phyloP scores from a whole-genome alignment of 2,888 invertebrate species.

The Leptodirus hochenwartii region DNA sequence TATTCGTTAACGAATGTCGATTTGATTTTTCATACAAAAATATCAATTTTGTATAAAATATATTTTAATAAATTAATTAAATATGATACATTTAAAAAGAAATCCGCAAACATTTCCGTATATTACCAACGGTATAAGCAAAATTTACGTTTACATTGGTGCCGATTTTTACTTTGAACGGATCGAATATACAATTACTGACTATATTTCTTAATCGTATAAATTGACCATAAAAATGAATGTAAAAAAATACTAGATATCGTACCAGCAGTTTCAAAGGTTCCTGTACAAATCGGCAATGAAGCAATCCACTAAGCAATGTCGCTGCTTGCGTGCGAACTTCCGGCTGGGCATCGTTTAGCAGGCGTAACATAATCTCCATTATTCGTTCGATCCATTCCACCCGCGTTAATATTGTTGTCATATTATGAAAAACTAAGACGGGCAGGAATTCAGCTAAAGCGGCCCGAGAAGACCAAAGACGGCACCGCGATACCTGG shows the following conservation, averaged over 20 bases:
- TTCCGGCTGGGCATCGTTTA: conserved; percentile 56
- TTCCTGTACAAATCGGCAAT: conserved; percentile 58
- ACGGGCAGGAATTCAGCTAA: conserved; percentile 51
- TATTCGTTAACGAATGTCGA: no score
- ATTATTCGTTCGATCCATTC: conserved; percentile 33
- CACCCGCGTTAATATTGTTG: conserved; percentile 34
- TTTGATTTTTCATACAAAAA: no score
- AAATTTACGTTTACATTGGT: no score
- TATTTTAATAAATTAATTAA: no score
- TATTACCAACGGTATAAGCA: no score
- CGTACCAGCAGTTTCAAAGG: conserved; percentile 38
- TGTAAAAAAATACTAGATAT: conserved; percentile 11
- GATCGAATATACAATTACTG: no score
- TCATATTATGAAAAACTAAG: conserved; percentile 54
- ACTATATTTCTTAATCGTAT: no score
- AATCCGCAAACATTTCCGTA: no score
- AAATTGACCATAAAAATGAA: no score
- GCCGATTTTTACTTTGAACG: no score
- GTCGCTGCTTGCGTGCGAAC: conserved; percentile 69
- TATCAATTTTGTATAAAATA: no score
- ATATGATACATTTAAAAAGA: no score
- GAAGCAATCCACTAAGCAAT: conserved; percentile 70
- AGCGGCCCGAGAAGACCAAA: conserved; percentile 51
- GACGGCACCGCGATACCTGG: conserved; percentile 26
- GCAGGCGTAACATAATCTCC: conserved; percentile 41